phyloP scores from a whole-genome alignment of 2,888 invertebrate species.

The Cephus sareptanus region DNA sequence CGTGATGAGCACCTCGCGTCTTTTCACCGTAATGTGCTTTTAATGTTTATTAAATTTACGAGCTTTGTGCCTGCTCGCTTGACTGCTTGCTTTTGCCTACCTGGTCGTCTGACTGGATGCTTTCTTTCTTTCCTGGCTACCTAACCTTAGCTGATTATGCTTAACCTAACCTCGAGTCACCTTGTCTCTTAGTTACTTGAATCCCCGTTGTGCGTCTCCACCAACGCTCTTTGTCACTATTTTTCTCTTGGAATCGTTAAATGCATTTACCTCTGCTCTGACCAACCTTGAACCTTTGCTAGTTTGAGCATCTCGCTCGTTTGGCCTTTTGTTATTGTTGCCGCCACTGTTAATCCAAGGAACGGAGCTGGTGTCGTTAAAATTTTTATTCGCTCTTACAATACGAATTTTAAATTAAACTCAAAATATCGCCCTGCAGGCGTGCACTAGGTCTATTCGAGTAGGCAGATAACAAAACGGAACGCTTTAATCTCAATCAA shows the following conservation, averaged over 20 bases:
- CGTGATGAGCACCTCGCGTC: constrained; percentile 34
- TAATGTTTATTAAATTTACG: constrained; percentile 25
- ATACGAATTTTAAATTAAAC: background rate
- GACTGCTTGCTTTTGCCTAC: background rate
- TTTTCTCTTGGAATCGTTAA: background rate
- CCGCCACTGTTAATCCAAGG: too few species aligned
- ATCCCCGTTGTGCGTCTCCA: background rate
- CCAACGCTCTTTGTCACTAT: background rate
- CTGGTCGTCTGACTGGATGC: background rate
- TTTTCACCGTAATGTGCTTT: constrained; percentile 35
- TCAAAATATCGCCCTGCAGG: background rate
- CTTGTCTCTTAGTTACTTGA: background rate
- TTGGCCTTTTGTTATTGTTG: background rate
- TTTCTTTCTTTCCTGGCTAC: background rate
- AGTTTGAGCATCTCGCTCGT: background rate
- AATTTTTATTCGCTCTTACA: background rate
- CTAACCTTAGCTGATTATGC: background rate
- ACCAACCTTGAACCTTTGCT: background rate
- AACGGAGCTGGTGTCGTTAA: background rate
- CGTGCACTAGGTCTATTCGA: background rate
- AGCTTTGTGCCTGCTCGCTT: background rate
- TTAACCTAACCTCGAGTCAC: background rate
- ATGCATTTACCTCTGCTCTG: background rate
- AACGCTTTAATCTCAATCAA: constrained; percentile 3
- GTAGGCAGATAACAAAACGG: background rate